phyloP scores from a whole-genome alignment of 2,113 vertebrate species.

The Donacobius atricapilla region DNA sequence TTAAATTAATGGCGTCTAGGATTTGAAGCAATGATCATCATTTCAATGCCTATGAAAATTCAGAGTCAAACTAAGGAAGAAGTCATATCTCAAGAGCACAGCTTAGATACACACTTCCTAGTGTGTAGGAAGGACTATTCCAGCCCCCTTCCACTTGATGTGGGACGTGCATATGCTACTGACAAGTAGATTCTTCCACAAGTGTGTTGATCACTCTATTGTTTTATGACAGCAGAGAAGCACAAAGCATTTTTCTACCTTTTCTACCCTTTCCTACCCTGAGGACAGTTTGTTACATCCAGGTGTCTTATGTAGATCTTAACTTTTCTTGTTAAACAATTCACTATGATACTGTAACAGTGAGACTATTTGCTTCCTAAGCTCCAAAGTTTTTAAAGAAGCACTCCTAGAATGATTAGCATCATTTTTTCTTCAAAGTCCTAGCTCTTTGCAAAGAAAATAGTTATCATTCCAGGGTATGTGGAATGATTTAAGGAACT shows the following conservation, averaged over 20 bases:
- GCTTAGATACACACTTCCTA: too few species aligned
- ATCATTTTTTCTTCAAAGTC: neutral
- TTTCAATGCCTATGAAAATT: neutral
- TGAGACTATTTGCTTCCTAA: neutral
- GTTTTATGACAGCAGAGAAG: neutral
- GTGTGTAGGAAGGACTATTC: neutral
- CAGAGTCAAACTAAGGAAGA: neutral
- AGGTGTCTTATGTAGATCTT: neutral
- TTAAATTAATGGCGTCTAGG: neutral
- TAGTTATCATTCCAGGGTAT: neutral
- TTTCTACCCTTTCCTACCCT: neutral
- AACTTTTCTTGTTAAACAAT: neutral
- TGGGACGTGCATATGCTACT: neutral
- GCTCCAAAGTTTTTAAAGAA: neutral
- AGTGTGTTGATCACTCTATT: neutral
- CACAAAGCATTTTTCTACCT: neutral
- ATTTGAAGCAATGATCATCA: neutral
- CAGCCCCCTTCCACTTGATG: neutral
- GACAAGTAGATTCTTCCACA: neutral
- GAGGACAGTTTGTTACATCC: neutral
- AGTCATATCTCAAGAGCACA: neutral
- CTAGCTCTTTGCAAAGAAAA: neutral
- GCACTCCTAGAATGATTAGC: neutral
- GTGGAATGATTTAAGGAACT: neutral
- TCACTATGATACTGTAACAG: neutral